Conservation (phyloP, 2,113 vertebrate genomes). For the Mandrillus leucophaeus region DNA sequence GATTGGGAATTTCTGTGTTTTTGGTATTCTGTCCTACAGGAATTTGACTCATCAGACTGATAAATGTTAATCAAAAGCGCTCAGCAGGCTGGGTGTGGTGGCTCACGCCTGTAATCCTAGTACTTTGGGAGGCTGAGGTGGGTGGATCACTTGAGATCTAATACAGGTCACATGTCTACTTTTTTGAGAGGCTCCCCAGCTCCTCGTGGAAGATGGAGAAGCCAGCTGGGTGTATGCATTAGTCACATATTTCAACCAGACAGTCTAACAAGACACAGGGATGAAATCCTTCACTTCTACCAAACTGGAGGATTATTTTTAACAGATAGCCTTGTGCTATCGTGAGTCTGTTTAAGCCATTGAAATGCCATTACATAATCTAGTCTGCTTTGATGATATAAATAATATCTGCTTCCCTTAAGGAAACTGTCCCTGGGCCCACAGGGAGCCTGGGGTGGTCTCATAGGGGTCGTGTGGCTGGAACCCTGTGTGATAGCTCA, state of each 20-base stretch:
- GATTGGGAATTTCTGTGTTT: background rate
- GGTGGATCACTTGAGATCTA: background rate
- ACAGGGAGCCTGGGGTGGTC: background rate
- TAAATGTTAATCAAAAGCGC: background rate
- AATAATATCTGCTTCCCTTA: conserved; percentile 52
- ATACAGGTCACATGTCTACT: too few species aligned
- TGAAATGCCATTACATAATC: background rate
- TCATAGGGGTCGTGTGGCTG: background rate
- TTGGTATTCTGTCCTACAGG: too few species aligned
- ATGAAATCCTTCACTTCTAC: background rate
- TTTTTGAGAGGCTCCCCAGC: background rate
- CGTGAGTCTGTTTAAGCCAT: background rate
- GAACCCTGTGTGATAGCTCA: background rate
- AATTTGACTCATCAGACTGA: background rate
- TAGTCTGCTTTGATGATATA: conserved; percentile 1
- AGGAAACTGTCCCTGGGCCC: background rate
- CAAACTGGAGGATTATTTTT: background rate
- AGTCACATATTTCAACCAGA: background rate
- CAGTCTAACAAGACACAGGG: background rate
- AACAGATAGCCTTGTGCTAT: background rate
- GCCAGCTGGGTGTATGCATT: background rate
- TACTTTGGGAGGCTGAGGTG: too few species aligned
- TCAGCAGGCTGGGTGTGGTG: background rate
- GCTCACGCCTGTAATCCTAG: too few species aligned
- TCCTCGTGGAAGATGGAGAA: background rate